A percentile compares a stretch with the other conserved stretches of the same genome.
phyloP scores from a whole-genome alignment of 1,140 invertebrate genomes.

The Macrobrachium nipponense region DNA sequence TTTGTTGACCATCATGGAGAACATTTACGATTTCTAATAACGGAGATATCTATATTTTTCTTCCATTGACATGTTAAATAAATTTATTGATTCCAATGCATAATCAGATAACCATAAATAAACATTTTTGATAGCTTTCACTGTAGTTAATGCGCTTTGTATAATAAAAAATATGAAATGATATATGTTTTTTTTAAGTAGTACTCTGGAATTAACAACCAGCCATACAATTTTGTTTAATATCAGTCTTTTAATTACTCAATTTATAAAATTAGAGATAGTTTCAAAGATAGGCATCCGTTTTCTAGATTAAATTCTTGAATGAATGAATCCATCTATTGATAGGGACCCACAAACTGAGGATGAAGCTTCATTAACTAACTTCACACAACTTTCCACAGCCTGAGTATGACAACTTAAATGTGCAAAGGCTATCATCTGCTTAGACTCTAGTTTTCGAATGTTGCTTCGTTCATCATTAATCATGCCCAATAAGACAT shows the following conservation, averaged over 20 bases:
- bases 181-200: neutral
- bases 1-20: too few species aligned
- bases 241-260: neutral
- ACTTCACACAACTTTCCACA: neutral
- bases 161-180: too few species aligned
- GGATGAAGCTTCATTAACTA: slow-evolving; percentile 16
- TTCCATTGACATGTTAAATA: neutral
- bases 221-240: neutral
- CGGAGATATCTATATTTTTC: too few species aligned
- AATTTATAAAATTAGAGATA: neutral
- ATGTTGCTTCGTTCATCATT: too few species aligned
- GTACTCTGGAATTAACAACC: slow-evolving; percentile 6
- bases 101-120: neutral
- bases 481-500: too few species aligned
- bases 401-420: neutral
- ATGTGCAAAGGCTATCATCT: too few species aligned
- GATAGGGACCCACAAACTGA: neutral
- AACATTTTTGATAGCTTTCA: neutral
- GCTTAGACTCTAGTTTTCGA: too few species aligned
- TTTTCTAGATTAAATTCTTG: slow-evolving; percentile 17
- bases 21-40: too few species aligned
- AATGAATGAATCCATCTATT: slow-evolving; percentile 1
- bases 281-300: neutral
- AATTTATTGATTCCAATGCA: neutral
- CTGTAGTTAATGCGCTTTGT: too few species aligned